Base-by-base conservation (phyloP, 2,797 vertebrate species). In the Cyclopterus lumpus region DNA sequence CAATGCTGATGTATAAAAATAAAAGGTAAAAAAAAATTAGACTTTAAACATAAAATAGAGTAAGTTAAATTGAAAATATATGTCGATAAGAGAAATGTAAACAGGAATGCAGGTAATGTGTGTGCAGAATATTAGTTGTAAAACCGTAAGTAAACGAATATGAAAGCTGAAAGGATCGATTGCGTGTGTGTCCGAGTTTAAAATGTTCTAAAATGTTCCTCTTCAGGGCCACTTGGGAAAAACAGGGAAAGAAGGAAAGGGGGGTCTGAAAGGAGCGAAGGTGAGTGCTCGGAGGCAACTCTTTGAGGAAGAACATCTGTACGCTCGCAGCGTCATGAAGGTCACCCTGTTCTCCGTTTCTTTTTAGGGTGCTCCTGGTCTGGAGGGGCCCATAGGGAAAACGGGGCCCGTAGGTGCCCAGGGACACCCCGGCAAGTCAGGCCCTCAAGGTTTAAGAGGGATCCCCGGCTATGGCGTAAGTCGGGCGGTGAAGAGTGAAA, bases 401-500 rank as follows among this genome's bases (percentile, higher is more conserved):
- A 96, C 93, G 0, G 98, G 98, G 10, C 98, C 97, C 0, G 95
- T 97, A 0, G 98, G 98, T 40, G 94, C 95, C 22, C 98, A 99
- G 68, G 98, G 98, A 64, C 91, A 96, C 49, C 94, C 96, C 22
- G 98, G 98, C 64, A 99, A 97, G 71, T 91, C 95, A 0, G 97
- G 98, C 9, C 96, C 95, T 0, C 97, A 98, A 5, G 98, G 98
- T 53, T 94, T 98, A 3, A 95, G 97, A 75, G 98, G 98, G 69
- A 99, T 99, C 75, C 98, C 97, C 0, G 98, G 98, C 15, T 96
- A 97, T 66, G 96, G 96, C 3, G 98, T 99, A 88, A 96, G 97
- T 94, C 79, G 60, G 14, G 77, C 7, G 53, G 24, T 4, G 14
- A 18, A 68, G 6, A 24, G 67, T 34, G 1, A 68, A 36, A 22